Evolutionary conservation across 2,113 vertebrate species (phyloP), one percentile per base, ranked within the genome.

Genomic region (Hiodon alosoides): DNA sequence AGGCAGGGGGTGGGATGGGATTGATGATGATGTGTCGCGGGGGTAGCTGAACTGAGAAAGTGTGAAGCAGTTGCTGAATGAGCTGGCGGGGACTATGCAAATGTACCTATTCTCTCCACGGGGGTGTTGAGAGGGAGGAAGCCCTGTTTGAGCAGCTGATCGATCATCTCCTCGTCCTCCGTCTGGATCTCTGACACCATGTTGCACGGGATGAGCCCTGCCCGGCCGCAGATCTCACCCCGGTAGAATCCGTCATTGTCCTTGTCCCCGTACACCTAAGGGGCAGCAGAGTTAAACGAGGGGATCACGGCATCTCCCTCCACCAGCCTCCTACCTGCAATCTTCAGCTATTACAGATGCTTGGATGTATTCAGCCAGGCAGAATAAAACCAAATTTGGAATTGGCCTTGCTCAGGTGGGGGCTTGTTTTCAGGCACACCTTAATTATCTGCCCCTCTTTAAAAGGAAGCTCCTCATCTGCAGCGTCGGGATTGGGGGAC

Each of bases 141-240:
- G 53, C 97, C 97, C 85, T 98, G 97, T 71, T 95, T 93, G 1
- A 98, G 88, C 1, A 99, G 94, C 87, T 98, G 96, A 7, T 92
- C 95, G 92, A 95, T 93, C 96, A 98, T 95, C 67, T 94, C 94
- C 13, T 96, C 93, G 3, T 98, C 96, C 10, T 98, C 96, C 0
- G 96, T 94, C 79, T 98, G 96, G 79, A 99, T 96, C 81, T 99
- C 97, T 0, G 96, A 98, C 66, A 99, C 96, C 97, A 99, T 99
- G 79, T 99, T 99, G 69, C 97, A 99, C 0, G 97, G 97, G 60
- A 99, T 96, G 81, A 98, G 94, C 77, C 97, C 97, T 3, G 88
- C 83, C 55, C 96, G 86, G 0, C 95, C 87, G 5, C 94, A 91
- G 69, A 95, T 94, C 82, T 98, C 91, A 3, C 96, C 96, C 3